A percentile compares a stretch with the other conserved stretches of the same genome.
phyloP scores from a whole-genome alignment of 2,888 invertebrate species.

The Thysanoteuthis rhombus region DNA sequence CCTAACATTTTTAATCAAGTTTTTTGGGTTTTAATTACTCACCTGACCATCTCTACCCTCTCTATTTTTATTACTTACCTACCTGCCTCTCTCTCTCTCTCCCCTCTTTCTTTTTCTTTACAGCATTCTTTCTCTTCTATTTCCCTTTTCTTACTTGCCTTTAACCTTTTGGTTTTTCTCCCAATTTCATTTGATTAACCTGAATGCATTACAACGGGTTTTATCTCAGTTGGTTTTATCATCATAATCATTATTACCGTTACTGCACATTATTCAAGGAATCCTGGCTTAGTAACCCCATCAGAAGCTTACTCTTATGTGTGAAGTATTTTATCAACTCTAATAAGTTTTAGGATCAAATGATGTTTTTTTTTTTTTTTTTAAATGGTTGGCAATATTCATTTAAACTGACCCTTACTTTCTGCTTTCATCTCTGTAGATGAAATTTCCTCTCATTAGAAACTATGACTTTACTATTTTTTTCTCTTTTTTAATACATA shows the following conservation, averaged over 20 bases:
- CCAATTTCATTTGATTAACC: not conserved
- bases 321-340: too few species aligned
- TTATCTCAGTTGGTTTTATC: not conserved
- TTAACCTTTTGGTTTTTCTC: not conserved
- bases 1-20: too few species aligned
- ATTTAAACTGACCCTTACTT: not conserved
- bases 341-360: too few species aligned
- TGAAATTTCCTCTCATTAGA: not conserved
- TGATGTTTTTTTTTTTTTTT: too few species aligned
- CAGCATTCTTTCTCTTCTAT: not conserved
- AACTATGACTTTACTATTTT: not conserved
- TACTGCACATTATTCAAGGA: not conserved
- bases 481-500: too few species aligned
- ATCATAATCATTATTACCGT: too few species aligned
- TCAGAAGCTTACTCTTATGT: not conserved
- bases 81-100: too few species aligned
- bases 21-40: not conserved
- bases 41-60: not conserved
- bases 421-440: not conserved
- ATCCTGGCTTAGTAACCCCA: not conserved
- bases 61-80: not conserved
- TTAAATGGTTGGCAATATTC: not conserved
- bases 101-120: not conserved
- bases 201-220: not conserved
- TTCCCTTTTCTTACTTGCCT: not conserved